Base-by-base conservation (phyloP, 2,113 vertebrate species). In the Triplophysa dalaica region DNA sequence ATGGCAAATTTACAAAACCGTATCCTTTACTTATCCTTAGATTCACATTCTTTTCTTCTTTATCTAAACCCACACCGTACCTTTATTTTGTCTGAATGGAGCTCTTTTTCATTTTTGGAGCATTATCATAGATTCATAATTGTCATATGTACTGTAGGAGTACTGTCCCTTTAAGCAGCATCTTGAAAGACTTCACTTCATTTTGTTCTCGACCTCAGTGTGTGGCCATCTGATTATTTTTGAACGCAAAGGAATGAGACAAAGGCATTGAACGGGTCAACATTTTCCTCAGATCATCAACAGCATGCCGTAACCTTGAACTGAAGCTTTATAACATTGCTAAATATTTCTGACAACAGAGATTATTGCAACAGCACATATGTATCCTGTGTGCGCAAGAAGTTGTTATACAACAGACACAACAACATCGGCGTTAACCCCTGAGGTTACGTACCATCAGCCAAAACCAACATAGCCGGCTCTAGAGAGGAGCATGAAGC, bases 391-490 rank as follows among this genome's bases (percentile, higher is more conserved):
- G 66, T 80, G 78, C 80, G 19, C 50, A 81, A 80, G 77, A 81
- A 66, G 56, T 52, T 73, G 69, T 43, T 77, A 70, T 83, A 61
- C 26, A 66, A 82, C 66, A 85, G 83, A 85, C 88, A 85, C 74
- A 90, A 89, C 85, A 88, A 77, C 84, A 83, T 83, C 19, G 38
- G 82, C 75, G 81, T 87, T 88, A 87, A 75, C 90, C 86, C 4
- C 61, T 41, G 84, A 84, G 85, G 87, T 87, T 83, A 81, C 89
- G 82, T 63, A 83, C 38, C 77, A 58, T 19, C 70, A 79, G 89
- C 87, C 89, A 89, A 90, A 83, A 81, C 80, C 82, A 89, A 90
- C 84, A 89, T 80, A 75, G 80, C 68, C 79, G 43, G 21, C 76
- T 69, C 63, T 43, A 19, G 21, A 29, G 16, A 54, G 62, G 29